Base-by-base conservation (phyloP, 2,888 invertebrate species). In the Lasius platythorax region DNA sequence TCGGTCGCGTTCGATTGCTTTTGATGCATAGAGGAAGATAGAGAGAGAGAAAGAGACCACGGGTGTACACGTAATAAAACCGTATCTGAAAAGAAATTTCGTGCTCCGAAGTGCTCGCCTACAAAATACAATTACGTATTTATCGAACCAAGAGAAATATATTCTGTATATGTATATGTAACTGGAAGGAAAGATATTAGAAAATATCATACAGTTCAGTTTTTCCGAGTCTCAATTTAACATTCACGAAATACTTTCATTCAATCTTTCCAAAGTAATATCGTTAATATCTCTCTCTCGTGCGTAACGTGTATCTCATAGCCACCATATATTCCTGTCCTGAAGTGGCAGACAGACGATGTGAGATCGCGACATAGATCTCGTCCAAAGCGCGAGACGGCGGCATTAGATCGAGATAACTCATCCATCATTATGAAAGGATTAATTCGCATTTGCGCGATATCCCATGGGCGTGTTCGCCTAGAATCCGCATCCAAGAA, bases 111-210 rank as follows among this genome's bases (percentile, higher is more conserved):
- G 37, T 72, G 64, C 28, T 40, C 53, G 83, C 70, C 83, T 84
- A 85, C 74, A 85, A 85, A 85, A 87, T 90, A 89, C 87, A 90
- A 90, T 90, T 89, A 87, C 89, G 84, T 76, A 86, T 85, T 87
- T 84, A 86, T 83, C 87, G 86, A 87, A 37, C 66, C 83, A 79
- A 28, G 23, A 61, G 61, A 58, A 53, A 58, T 15, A 43, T 30
- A 43, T 78, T 18, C 40, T 33, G 74, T 4, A 37, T 0, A 63
- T 2, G 40, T 5, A 33, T 3, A 23, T 37, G 37, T 15, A 30
- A 6, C 12, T n/a, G 23, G 28, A 53, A 37, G 11, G 53, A 33
- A 3, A 63, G 73, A 53, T 30, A 6, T 46, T 12, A 23, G 30
- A 33, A 46, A 61, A 56, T 73, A 56, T 40, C 33, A 18, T 15